phyloP scores from a whole-genome alignment of 2,888 invertebrate genomes.

The Acleris cristana region DNA sequence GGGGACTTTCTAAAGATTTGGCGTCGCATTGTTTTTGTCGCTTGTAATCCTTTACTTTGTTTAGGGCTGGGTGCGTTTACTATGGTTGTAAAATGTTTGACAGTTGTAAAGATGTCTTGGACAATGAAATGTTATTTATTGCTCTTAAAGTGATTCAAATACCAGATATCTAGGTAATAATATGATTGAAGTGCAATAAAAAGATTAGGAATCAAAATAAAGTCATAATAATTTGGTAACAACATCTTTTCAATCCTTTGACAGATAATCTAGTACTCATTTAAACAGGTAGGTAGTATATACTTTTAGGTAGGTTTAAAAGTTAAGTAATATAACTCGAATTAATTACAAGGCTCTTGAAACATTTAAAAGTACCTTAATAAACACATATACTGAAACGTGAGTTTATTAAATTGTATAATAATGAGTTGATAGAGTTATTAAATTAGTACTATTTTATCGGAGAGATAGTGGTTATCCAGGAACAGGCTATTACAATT shows the following conservation, averaged over 20 bases:
- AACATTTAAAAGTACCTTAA: no score
- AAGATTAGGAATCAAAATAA: background rate
- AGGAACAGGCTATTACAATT: conserved; percentile 30
- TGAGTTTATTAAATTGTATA: background rate
- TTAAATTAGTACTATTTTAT: conserved; percentile 2
- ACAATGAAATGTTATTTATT: conserved; percentile 21
- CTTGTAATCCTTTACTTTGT: conserved; percentile 57
- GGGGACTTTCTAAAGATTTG: conserved; percentile 73
- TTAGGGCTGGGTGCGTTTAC: conserved; percentile 26
- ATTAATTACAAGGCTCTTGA: no score
- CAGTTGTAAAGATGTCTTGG: conserved; percentile 5
- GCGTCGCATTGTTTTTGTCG: conserved; percentile 72
- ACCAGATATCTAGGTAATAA: background rate
- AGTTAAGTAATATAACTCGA: no score
- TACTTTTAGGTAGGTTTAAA: background rate
- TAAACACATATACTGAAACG: background rate
- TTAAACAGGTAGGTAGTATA: background rate
- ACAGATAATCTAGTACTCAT: no score
- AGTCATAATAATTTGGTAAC: no score
- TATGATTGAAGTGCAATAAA: conserved; percentile 8
- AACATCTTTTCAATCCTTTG: no score
- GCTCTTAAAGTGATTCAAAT: background rate
- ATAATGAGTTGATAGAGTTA: conserved; percentile 5
- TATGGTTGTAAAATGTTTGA: conserved; percentile 20
- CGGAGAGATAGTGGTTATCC: conserved; percentile 11